These are phyloP conservation scores for Pegoplata infirma DNA, from an alignment of 2,888 invertebrate species.

Conservation along the genomic window DNA sequence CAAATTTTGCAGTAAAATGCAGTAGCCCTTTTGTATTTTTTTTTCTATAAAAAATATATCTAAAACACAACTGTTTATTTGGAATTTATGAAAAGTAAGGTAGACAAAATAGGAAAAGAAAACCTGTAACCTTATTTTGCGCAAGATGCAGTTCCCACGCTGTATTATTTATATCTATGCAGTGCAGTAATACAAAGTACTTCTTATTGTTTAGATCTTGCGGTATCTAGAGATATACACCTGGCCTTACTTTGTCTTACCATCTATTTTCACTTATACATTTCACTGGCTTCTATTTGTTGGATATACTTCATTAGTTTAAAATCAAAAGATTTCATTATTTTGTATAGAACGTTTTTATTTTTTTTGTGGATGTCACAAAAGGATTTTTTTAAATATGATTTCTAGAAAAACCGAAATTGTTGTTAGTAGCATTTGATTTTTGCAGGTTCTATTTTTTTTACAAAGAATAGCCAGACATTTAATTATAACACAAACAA, in stretches of 20 bases:
- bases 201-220: constrained; percentile 33
- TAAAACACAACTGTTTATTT: constrained; percentile 9
- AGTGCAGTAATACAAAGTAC: constrained; percentile 5
- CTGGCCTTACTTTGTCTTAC: constrained; percentile 25
- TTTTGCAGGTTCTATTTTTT: constrained; percentile 51
- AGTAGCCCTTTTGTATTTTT: constrained; percentile 43
- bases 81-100: constrained; percentile 17
- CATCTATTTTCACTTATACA: neutral
- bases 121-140: constrained; percentile 55
- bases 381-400: constrained; percentile 41
- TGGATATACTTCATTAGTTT: constrained; percentile 34
- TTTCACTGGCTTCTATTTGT: neutral
- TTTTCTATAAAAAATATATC: neutral
- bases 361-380: constrained; percentile 19
- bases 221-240: constrained; percentile 44
- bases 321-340: constrained; percentile 44
- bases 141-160: constrained; percentile 60
- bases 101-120: constrained; percentile 8
- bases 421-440: constrained; percentile 43
- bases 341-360: constrained; percentile 31
- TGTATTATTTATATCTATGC: no score
- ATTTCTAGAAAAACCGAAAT: constrained; percentile 5
- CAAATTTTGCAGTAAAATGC: constrained; percentile 41
- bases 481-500: constrained; percentile 37
- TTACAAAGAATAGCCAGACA: constrained; percentile 17